phyloP scores from a whole-genome alignment of 2,797 vertebrate genomes.

The Danio jaintianensis region DNA sequence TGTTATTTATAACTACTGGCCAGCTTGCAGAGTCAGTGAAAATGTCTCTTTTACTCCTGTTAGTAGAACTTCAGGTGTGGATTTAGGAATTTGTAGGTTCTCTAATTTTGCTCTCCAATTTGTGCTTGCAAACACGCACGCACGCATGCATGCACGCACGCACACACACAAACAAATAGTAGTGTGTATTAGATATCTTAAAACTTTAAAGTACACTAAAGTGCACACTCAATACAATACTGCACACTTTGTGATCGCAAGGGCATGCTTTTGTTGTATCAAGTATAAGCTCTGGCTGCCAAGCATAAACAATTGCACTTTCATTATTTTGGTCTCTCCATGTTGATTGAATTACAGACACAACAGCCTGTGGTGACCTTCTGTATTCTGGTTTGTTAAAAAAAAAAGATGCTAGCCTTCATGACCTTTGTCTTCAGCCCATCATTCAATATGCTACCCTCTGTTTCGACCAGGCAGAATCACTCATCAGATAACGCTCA shows the following conservation, averaged over 20 bases:
- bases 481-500: background rate
- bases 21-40: too few species aligned
- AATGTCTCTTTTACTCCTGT: too few species aligned
- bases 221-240: background rate
- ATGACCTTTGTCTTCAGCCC: conserved; percentile 12
- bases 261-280: background rate
- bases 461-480: background rate
- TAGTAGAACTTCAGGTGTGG: too few species aligned
- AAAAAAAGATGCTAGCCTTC: background rate
- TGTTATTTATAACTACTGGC: too few species aligned
- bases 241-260: background rate
- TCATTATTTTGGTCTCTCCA: background rate
- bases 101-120: too few species aligned
- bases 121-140: too few species aligned
- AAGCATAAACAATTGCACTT: background rate
- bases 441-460: conserved; percentile 17
- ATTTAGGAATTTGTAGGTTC: too few species aligned
- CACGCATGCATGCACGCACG: too few species aligned
- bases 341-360: background rate
- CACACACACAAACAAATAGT: too few species aligned
- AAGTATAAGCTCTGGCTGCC: background rate
- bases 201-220: too few species aligned
- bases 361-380: background rate
- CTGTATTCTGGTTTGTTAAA: conserved; percentile 1
- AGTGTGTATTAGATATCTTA: too few species aligned